phyloP scores from a whole-genome alignment of 2,888 invertebrate genomes.

The Eutolmus rufibarbis region DNA sequence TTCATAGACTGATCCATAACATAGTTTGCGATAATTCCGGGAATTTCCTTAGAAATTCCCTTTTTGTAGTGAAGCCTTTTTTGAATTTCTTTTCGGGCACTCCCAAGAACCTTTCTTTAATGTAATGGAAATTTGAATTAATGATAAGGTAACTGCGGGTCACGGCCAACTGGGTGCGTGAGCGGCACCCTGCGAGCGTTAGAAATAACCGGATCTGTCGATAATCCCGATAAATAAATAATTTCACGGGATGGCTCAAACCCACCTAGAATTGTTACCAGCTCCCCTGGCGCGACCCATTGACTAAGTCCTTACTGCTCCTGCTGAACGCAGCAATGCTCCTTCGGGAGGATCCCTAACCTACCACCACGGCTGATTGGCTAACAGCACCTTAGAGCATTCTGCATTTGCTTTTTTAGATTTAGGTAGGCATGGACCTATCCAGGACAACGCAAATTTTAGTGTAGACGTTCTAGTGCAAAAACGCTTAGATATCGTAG shows the following conservation, averaged over 20 bases:
- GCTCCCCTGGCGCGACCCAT: neutral
- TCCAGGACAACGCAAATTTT: no score
- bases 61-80: neutral
- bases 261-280: neutral
- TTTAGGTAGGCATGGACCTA: neutral
- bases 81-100: neutral
- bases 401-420: neutral
- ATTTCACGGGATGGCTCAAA: neutral
- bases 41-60: neutral
- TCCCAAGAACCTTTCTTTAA: neutral
- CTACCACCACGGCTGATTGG: neutral
- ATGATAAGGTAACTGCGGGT: neutral
- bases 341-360: neutral
- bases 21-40: slow-evolving; percentile 9
- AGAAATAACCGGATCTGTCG: neutral
- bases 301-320: neutral
- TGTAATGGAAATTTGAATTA: slow-evolving; percentile 4
- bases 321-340: neutral
- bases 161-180: neutral
- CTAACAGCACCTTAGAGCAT: neutral
- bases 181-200: neutral
- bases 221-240: neutral
- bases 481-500: no score
- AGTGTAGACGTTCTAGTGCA: no score
- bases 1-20: slow-evolving; percentile 14